These are phyloP conservation scores for Verasper variegatus DNA, from an alignment of 2,113 vertebrate genomes.

Conservation along the genomic window DNA sequence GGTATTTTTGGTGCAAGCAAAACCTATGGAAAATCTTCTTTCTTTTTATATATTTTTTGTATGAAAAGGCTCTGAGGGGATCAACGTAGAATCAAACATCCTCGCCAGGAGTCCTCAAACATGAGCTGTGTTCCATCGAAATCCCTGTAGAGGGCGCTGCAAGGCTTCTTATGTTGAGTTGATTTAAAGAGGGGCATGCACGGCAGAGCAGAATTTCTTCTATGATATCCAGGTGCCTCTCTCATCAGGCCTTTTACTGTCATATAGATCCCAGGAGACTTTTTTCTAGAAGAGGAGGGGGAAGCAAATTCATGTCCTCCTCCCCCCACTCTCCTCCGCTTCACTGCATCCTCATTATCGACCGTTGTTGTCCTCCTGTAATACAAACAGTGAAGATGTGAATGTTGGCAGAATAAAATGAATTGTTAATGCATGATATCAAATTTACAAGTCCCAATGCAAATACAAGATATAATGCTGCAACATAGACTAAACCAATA, in stretches of 20 bases:
- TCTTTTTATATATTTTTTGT: constrained; percentile 30
- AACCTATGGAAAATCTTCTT: constrained; percentile 74
- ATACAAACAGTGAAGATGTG: constrained; percentile 24
- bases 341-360: constrained; percentile 46
- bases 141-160: constrained; percentile 58
- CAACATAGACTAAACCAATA: background rate
- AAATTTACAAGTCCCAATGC: background rate
- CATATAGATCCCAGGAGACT: constrained; percentile 46
- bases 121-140: constrained; percentile 26
- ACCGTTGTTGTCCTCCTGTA: constrained; percentile 47
- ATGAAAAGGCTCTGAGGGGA: constrained; percentile 55
- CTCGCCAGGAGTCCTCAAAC: constrained; percentile 66
- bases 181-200: constrained; percentile 18
- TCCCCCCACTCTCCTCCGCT: constrained; percentile 22
- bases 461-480: background rate
- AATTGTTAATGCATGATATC: constrained; percentile 1
- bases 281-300: constrained; percentile 17
- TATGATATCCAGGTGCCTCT: constrained; percentile 46
- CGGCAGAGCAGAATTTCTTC: constrained; percentile 26
- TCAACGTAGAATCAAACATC: constrained; percentile 68
- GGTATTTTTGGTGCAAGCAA: constrained; percentile 74
- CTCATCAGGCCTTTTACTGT: constrained; percentile 35
- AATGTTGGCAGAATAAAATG: background rate
- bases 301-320: constrained; percentile 16
- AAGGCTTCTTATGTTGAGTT: constrained; percentile 41